Evolutionary conservation across 2,113 vertebrate genomes (phyloP).

Genomic region (Sebastes fasciatus): DNA sequence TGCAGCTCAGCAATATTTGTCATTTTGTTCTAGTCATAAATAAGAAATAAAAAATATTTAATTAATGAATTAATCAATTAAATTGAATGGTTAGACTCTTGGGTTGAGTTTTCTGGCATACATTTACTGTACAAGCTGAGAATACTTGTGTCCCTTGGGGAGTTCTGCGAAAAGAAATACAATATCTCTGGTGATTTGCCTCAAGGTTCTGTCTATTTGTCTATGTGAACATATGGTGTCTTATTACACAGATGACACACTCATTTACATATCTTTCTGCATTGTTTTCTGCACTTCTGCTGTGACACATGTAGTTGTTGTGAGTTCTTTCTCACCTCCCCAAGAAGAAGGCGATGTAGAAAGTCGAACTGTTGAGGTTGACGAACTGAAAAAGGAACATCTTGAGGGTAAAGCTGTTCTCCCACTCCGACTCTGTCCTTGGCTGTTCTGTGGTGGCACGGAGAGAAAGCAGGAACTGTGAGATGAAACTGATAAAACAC

Average conservation of each 20-base stretch:
- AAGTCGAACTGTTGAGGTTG: slow-evolving; percentile 98
- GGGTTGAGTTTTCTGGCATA: background rate
- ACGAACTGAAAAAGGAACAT: slow-evolving; percentile 99
- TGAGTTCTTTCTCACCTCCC: slow-evolving; percentile 87
- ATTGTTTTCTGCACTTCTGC: no score
- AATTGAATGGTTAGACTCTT: no score
- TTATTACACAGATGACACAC: background rate
- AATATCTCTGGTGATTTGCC: background rate
- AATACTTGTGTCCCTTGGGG: background rate
- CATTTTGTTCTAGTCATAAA: no score
- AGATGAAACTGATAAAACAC: background rate
- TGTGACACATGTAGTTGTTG: background rate
- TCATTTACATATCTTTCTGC: background rate
- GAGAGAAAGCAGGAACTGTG: slow-evolving; percentile 8
- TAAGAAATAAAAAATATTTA: no score
- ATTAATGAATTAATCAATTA: no score
- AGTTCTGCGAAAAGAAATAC: background rate
- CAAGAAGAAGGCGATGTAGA: slow-evolving; percentile 98
- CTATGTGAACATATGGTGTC: background rate
- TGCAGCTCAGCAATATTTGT: no score
- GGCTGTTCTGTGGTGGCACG: slow-evolving; percentile 91
- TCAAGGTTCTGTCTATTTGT: background rate
- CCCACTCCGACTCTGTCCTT: slow-evolving; percentile 96
- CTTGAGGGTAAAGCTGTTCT: slow-evolving; percentile 98
- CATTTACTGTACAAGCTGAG: background rate